These are phyloP conservation scores for Acanthacorydalis orientalis DNA, from an alignment of 2,888 invertebrate genomes.

Conservation along the genomic window DNA sequence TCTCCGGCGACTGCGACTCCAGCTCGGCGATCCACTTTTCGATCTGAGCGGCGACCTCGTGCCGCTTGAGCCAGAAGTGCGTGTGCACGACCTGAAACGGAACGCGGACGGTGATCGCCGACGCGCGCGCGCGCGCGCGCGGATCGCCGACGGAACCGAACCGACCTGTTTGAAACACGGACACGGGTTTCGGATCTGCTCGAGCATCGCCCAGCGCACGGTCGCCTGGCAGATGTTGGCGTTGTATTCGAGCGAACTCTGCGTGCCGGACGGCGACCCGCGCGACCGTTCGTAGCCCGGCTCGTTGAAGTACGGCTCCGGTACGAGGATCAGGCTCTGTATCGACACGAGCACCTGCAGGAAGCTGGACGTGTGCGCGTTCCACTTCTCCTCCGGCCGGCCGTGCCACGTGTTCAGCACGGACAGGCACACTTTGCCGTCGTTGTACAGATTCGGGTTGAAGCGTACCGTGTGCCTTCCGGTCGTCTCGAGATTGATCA, in stretches of 20 bases:
- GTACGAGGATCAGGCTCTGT: conserved; percentile 79
- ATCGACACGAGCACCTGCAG: conserved; percentile 85
- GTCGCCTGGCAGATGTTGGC: conserved; percentile 90
- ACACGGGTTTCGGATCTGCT: conserved; percentile 77
- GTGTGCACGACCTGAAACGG: conserved; percentile 61
- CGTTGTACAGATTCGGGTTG: conserved; percentile 88
- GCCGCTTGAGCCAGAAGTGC: conserved; percentile 87
- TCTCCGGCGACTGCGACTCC: conserved; percentile 59
- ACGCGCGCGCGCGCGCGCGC: conserved; percentile 94
- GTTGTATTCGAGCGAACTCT: conserved; percentile 86
- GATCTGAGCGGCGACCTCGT: conserved; percentile 77
- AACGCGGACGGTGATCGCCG: no score
- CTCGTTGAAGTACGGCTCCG: conserved; percentile 90
- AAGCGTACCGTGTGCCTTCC: conserved; percentile 79
- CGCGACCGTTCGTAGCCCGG: conserved; percentile 85
- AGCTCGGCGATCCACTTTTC: conserved; percentile 82
- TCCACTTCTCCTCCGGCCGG: conserved; percentile 93
- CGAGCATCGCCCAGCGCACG: conserved; percentile 92
- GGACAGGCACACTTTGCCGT: conserved; percentile 89
- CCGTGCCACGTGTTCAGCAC: conserved; percentile 96
- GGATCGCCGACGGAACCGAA: conserved; percentile 53
- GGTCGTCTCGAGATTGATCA: conserved; percentile 80
- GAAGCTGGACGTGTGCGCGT: conserved; percentile 87
- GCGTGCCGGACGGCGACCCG: conserved; percentile 74
- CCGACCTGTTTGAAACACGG: conserved; percentile 78